Evolutionary conservation across 2,888 invertebrate species (phyloP), one percentile per base, ranked within the genome.

Genomic region (Drosophila meridionalis): DNA sequence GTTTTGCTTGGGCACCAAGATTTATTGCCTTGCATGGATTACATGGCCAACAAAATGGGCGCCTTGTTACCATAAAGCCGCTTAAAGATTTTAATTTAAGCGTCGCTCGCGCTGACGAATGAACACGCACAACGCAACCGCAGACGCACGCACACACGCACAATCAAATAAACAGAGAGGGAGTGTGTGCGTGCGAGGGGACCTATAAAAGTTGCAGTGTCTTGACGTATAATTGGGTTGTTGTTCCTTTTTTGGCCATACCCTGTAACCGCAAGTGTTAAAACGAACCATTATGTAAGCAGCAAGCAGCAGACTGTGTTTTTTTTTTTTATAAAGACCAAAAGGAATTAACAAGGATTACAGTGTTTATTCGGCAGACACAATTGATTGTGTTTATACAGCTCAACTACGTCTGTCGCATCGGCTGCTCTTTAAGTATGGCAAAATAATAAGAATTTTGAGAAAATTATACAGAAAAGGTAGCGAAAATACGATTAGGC

Each of bases 71-170:
- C 74, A 78, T 80, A 82, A 83, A 83, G 84, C 83, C 78, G 84
- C 83, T 83, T 83, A 83, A 84, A 83, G 83, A 83, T 84, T 83
- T 82, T 84, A 78, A 83, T 84, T 84, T 81, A 73, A 81, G 69
- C 59, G 57, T 73, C 66, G 60, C 40, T 59, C 47, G 34, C 42
- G 52, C 73, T 71, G 60, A 65, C 73, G 69, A 71, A 69, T 71
- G 53, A 71, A 43, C 62, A 69, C 58, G 57, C 53, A 58, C 69
- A 62, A 42, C 59, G 9, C 69, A 20, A 65, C 56, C 40, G 34
- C 43, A 43, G 53, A 40, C 36, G 52, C 50, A 71, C 28, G 58
- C 48, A 43, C 28, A 45, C 36, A 43, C 43, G 34, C 36, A 38
- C 11, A 14, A 26, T 28, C 55, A 56, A 9, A 11, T 7, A 56